These are phyloP conservation scores for Macrobrachium rosenbergii DNA, from an alignment of 1,140 invertebrate species.

Conservation along the genomic window DNA sequence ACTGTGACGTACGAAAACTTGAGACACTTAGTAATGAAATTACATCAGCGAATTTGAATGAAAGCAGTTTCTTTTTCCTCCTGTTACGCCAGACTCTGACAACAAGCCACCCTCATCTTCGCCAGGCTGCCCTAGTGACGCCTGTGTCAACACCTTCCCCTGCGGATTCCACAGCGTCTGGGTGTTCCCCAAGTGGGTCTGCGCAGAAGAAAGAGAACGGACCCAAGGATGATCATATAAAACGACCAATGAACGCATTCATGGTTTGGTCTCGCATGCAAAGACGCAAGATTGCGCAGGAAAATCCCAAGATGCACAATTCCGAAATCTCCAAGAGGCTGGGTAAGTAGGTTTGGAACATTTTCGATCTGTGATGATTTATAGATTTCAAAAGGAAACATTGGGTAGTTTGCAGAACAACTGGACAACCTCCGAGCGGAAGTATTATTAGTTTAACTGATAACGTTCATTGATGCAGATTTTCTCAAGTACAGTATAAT, in stretches of 20 bases:
- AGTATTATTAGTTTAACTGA: too few relatives aligned
- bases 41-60: too few relatives aligned
- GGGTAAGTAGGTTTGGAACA: slow-evolving; percentile 75
- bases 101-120: slow-evolving; percentile 49
- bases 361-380: background rate
- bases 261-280: slow-evolving; percentile 97
- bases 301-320: slow-evolving; percentile 98
- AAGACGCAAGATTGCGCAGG: slow-evolving; percentile 90
- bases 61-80: background rate
- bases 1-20: too few relatives aligned
- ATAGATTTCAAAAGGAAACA: background rate
- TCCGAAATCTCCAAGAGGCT: slow-evolving; percentile 95
- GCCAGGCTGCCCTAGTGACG: slow-evolving; percentile 53
- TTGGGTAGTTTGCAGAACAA: too few relatives aligned
- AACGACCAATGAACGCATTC: slow-evolving; percentile 99
- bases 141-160: slow-evolving; percentile 62
- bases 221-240: slow-evolving; percentile 83
- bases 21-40: too few relatives aligned
- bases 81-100: slow-evolving; percentile 38
- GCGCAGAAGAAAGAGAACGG: slow-evolving; percentile 62
- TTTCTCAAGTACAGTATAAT: too few relatives aligned
- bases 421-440: too few relatives aligned
- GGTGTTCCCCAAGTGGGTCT: slow-evolving; percentile 60
- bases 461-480: too few relatives aligned
- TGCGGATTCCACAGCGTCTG: slow-evolving; percentile 64